Evolutionary conservation across 2,113 vertebrate species (phyloP).

Genomic region (Menura novaehollandiae): DNA sequence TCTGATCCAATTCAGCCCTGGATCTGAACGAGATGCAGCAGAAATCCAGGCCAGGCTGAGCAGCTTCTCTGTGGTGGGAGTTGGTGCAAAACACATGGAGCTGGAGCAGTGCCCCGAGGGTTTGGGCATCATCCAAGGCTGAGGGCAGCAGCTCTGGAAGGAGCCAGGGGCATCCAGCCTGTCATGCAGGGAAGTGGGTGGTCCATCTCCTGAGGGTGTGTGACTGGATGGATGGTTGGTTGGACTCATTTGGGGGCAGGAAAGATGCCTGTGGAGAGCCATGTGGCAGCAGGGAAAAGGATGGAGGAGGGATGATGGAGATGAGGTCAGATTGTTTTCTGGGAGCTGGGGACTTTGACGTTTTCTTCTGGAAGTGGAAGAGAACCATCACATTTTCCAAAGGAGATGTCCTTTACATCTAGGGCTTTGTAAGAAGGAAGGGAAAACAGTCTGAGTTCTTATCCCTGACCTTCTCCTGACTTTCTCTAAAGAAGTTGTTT

Average conservation of each 20-base stretch:
- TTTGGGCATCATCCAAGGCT: not conserved
- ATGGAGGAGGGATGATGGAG: not conserved
- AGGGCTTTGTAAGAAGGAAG: not conserved
- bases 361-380: not conserved
- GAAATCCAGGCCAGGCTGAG: not conserved
- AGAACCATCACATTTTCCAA: not conserved
- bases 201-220: accelerated
- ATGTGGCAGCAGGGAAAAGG: not conserved
- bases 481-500: not conserved
- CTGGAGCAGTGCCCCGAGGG: not conserved
- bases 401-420: not conserved
- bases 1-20: not conserved
- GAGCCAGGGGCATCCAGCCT: not conserved
- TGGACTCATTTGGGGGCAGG: not conserved
- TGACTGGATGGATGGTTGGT: accelerated
- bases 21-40: accelerated
- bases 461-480: not conserved
- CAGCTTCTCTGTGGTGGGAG: not conserved
- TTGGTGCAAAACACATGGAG: not conserved
- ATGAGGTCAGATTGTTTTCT: not conserved
- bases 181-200: not conserved
- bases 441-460: not conserved
- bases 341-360: not conserved
- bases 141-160: not conserved
- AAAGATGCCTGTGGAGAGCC: not conserved